A percentile compares a stretch with the other conserved stretches of the same genome.
Evolutionary conservation across 2,113 vertebrate genomes (phyloP).

Genomic region (Crotalus viridis): DNA sequence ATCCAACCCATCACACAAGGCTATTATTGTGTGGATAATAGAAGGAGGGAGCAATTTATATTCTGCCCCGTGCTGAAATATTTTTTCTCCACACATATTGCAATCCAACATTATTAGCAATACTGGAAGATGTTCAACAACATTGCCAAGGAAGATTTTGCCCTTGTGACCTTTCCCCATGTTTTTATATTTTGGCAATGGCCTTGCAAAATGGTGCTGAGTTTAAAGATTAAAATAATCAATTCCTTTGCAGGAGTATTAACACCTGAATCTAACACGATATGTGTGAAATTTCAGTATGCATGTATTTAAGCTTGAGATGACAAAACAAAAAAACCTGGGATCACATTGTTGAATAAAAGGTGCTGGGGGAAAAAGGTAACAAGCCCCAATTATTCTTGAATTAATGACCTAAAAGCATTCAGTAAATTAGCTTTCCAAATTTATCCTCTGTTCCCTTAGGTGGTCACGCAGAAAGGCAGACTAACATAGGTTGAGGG

Average conservation of each 20-base stretch:
- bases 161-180: not conserved
- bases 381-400: constrained; percentile 9
- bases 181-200: not conserved
- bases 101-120: not conserved
- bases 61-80: not conserved
- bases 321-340: not conserved
- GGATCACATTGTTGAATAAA: not conserved
- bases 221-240: not conserved
- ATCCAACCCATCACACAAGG: not conserved
- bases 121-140: not conserved
- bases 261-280: not conserved
- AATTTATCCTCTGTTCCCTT: constrained; percentile 10
- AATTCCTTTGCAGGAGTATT: not conserved
- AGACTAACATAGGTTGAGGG: not conserved
- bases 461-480: not conserved
- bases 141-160: not conserved
- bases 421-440: constrained; percentile 24
- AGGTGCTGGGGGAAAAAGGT: not conserved
- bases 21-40: not conserved
- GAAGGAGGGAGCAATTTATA: not conserved
- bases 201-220: not conserved
- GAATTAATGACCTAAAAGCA: constrained; percentile 22
- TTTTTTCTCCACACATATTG: not conserved
- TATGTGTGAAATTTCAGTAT: constrained; percentile 1
- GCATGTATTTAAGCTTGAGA: not conserved